These are phyloP conservation scores for Bradypodion ventrale DNA, from an alignment of 2,797 vertebrate genomes.

Conservation along the genomic window DNA sequence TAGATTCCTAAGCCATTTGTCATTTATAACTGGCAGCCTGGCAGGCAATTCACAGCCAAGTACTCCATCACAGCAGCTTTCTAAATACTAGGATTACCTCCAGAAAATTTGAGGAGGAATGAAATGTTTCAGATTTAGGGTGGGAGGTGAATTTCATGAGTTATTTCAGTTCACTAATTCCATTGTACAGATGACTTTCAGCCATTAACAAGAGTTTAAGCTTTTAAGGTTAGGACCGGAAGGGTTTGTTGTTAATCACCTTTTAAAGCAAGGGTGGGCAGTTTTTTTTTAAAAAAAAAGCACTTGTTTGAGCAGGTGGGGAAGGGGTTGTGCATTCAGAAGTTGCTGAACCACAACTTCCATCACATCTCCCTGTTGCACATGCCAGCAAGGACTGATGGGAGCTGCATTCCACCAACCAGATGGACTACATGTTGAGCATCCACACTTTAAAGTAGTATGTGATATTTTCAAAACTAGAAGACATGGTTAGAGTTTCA, in stretches of 20 bases:
- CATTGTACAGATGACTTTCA: neutral
- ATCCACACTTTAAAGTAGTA: neutral
- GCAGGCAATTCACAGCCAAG: constrained; percentile 8
- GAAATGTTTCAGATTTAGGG: neutral
- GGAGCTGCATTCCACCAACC: neutral
- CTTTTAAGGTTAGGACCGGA: neutral
- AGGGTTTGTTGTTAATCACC: constrained; percentile 4
- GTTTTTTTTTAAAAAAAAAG: too few species aligned
- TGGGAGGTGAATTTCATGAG: constrained; percentile 25
- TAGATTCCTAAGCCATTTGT: constrained; percentile 39
- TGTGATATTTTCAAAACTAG: neutral
- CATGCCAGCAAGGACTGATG: neutral
- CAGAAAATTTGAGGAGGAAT: constrained; percentile 11
- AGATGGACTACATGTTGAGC: too few species aligned
- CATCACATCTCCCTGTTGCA: neutral
- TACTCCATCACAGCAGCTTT: neutral
- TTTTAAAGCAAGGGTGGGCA: neutral
- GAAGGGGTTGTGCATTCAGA: neutral
- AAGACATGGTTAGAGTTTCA: neutral
- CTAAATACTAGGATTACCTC: constrained; percentile 23
- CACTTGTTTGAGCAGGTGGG: too few species aligned
- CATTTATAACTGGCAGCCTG: constrained; percentile 9
- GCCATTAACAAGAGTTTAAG: neutral
- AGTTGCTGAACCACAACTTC: neutral
- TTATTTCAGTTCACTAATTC: constrained; percentile 22